Percentiles rank a stretch among this genome's conserved stretches.
phyloP scores from a whole-genome alignment of 2,113 vertebrate genomes.

The Sisor rabdophorus region DNA sequence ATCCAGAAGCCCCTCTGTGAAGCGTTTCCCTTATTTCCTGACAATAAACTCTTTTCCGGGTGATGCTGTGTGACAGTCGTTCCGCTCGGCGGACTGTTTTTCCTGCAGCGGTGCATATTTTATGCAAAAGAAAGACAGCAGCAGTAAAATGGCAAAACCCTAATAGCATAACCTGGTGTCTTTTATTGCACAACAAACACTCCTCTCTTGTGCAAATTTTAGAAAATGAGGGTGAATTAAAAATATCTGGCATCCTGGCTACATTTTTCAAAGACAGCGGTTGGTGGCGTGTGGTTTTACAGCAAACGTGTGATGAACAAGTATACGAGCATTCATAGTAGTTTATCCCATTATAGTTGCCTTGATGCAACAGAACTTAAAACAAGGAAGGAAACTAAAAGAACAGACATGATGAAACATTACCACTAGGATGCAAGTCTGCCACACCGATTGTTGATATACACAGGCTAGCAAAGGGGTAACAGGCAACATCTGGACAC shows the following conservation, averaged over 20 bases:
- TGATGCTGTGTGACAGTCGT: not conserved
- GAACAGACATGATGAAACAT: too few relatives aligned
- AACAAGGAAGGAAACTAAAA: too few relatives aligned
- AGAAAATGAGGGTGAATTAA: not conserved
- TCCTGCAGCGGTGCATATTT: not conserved
- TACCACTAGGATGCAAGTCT: too few relatives aligned
- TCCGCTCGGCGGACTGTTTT: not conserved
- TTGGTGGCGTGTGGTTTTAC: too few relatives aligned
- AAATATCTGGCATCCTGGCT: not conserved
- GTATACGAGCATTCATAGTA: too few relatives aligned
- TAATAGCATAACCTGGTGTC: not conserved
- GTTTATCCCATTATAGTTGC: too few relatives aligned
- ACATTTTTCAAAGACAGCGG: too few relatives aligned
- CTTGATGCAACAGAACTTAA: too few relatives aligned
- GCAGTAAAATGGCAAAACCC: not conserved
- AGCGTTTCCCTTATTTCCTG: not conserved
- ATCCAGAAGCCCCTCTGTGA: not conserved
- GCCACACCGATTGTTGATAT: too few relatives aligned
- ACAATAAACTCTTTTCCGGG: not conserved
- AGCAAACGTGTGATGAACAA: too few relatives aligned
- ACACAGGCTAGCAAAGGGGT: too few relatives aligned
- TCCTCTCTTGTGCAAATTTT: not conserved
- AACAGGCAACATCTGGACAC: too few relatives aligned
- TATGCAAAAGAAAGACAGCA: not conserved
- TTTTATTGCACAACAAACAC: not conserved